These are phyloP conservation scores for Ictidomys tridecemlineatus DNA, from an alignment of 2,113 vertebrate species.

Conservation along the genomic window DNA sequence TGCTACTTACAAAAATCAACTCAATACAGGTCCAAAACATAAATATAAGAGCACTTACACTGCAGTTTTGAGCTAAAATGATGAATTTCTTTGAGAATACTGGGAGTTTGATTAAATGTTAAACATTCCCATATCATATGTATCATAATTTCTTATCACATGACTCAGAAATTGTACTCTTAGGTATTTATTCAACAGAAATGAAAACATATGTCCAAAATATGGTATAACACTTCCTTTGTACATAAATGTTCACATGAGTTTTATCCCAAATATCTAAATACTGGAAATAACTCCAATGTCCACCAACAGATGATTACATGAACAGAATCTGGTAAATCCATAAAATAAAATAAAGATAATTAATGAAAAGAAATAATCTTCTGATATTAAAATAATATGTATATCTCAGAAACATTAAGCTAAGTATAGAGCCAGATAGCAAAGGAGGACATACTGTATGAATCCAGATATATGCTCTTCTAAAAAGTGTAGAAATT, in stretches of 20 bases:
- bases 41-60: background rate
- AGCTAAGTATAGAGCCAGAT: background rate
- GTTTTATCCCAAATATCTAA: background rate
- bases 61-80: background rate
- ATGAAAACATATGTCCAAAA: background rate
- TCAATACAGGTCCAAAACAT: background rate
- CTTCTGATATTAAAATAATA: background rate
- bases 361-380: background rate
- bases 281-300: background rate
- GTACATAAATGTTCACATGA: background rate
- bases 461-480: background rate
- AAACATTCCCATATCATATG: background rate
- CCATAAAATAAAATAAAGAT: background rate
- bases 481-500: background rate
- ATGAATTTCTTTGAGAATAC: background rate
- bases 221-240: background rate
- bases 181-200: background rate
- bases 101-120: background rate
- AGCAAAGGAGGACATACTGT: background rate
- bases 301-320: background rate
- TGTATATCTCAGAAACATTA: background rate
- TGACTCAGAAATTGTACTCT: background rate
- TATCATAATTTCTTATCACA: background rate
- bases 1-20: background rate
- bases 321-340: constrained; percentile 6